Evolutionary conservation across 2,797 vertebrate genomes (phyloP), one percentile per base, ranked within the genome.

Genomic region (Calcarius lapponicus): DNA sequence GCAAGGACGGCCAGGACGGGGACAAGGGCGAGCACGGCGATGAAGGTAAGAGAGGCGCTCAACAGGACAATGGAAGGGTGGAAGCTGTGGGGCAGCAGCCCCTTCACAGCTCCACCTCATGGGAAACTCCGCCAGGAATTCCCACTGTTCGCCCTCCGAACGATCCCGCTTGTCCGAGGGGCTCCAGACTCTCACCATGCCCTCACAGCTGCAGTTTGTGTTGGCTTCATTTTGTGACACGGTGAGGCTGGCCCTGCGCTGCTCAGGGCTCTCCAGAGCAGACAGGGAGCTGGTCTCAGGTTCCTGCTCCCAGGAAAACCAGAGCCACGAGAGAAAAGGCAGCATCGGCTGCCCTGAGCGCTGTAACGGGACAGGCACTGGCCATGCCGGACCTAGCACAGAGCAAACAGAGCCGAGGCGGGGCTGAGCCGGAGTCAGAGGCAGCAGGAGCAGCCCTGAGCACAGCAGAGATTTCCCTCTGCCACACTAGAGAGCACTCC

Each of bases 1-100:
- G 99, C 70, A 98, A 97, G 36, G 99, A 99, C 18, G 99, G 99
- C 73, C 97, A 97, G 40, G 99, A 99, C 4, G 99, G 99, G 26
- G 98, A 98, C 29, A 98, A 97, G 64, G 99, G 99, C 36, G 96
- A 97, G 62, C 98, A 96, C 1, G 99, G 99, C 42, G 97, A 98
- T 4, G 93, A 97, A 98, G 99, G 99, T 99, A 98, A 92, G 96
- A 40, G 22, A 32, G 54, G 15, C 1, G 2, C 70, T 50, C 54
- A 15, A 7, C 50, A 2, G 1, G 24, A 1, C n/a, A 3, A 4
- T 7, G 80, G 29, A 8, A 4, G 15, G 15, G 38, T 24, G 61
- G 53, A 12, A 53, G 29, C 14, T 28, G 20, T 0, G 42, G 13
- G 6, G 20, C 11, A 20, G 8, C 22, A 48, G 40, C 48, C 11